Evolutionary conservation across 2,888 invertebrate species (phyloP), one percentile per base, ranked within the genome.

Genomic region (Spialia ferax): DNA sequence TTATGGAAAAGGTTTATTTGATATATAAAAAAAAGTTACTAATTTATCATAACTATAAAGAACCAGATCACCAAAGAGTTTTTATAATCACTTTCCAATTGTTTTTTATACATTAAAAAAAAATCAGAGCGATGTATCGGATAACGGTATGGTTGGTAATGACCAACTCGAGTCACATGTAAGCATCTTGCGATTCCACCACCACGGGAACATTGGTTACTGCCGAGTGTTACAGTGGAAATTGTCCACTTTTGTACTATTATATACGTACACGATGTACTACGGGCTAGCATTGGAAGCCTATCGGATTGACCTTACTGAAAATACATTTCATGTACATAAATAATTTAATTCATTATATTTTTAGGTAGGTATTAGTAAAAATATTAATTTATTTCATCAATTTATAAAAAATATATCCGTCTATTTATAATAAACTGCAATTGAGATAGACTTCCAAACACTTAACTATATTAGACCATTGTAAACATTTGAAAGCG

Each of bases 401-500:
- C n/a, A n/a, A n/a, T n/a, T 38, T 8, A 38, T 38, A 38, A 38
- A 8, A 13, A 13, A 13, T 38, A 1, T 8, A 32, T 32, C 11
- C 2, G 32, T 32, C 8, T 50, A 26, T 50, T 50, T 29, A 6
- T 7, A 18, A 45, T 42, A n/a, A n/a, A 15, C n/a, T 15, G 42
- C 7, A 42, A 45, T 26, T 87, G 88, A 85, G 80, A 85, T 87
- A 84, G 86, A 86, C 91, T 86, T 87, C 87, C 91, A 89, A 82
- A 79, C 76, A 83, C 79, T 83, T 78, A 78, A 78, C 77, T 74
- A 79, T 80, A 83, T 81, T 83, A 83, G 79, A 82, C 80, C 79
- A 93, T 93, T 93, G 93, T 93, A 93, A 93, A 93, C 93, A 93
- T 93, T 93, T 93, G 93, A 87, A 93, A 92, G 93, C 93, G 93